A percentile compares a stretch with the other conserved stretches of the same genome.
These are phyloP conservation scores for Arizona elegans DNA, from an alignment of 2,113 vertebrate species.

Conservation along the genomic window DNA sequence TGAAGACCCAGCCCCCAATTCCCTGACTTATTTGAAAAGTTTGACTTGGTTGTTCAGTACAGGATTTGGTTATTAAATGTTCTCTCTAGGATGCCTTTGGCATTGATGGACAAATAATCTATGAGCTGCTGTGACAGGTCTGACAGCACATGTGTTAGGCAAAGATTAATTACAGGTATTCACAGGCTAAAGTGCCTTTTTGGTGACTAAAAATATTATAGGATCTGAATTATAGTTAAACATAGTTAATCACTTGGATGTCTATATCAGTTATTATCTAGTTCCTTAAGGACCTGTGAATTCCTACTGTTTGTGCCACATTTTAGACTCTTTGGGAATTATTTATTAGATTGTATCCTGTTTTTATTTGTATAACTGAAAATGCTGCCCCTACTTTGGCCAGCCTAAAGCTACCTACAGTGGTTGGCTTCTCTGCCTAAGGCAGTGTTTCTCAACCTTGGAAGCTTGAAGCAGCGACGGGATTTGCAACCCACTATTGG, in stretches of 20 bases:
- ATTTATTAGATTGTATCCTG: background rate
- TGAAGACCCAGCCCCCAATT: conserved; percentile 26
- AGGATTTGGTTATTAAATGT: conserved; percentile 23
- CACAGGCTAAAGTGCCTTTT: conserved; percentile 48
- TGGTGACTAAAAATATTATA: conserved; percentile 39
- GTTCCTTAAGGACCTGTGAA: conserved; percentile 30
- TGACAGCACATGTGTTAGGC: conserved; percentile 47
- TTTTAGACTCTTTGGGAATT: background rate
- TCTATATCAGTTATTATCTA: conserved; percentile 47
- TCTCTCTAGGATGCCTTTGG: conserved; percentile 5
- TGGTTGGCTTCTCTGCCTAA: background rate
- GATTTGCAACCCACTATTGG: no score
- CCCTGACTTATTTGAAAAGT: conserved; percentile 34
- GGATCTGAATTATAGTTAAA: conserved; percentile 52
- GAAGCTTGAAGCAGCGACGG: no score
- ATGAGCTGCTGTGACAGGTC: conserved; percentile 36
- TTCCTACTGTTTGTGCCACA: conserved; percentile 1
- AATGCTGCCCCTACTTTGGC: background rate
- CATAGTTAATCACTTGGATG: conserved; percentile 43
- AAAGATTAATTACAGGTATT: conserved; percentile 59
- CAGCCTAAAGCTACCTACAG: background rate
- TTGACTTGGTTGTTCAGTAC: background rate
- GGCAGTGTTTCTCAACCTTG: no score
- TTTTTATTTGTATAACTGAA: background rate
- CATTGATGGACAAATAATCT: conserved; percentile 54